phyloP scores from a whole-genome alignment of 2,888 invertebrate genomes.

The Dorcus parallelipipedus region DNA sequence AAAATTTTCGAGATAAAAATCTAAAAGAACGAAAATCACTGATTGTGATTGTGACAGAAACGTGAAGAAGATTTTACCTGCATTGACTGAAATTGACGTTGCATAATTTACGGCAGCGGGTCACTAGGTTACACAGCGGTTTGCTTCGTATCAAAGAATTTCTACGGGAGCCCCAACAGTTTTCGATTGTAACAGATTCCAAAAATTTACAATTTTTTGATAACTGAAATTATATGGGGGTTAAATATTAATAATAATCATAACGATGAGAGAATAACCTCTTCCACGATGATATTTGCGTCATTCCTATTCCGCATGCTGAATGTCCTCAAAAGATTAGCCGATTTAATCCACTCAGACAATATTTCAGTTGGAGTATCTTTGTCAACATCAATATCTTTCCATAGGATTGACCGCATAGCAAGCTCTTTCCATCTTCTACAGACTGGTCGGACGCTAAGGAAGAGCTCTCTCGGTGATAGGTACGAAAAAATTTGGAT shows the following conservation, averaged over 20 bases:
- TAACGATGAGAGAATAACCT: too few species aligned
- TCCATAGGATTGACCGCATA: slow-evolving; percentile 19
- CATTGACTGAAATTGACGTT: too few species aligned
- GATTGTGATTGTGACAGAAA: too few species aligned
- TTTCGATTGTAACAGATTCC: slow-evolving; percentile 19
- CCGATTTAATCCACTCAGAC: slow-evolving; percentile 18
- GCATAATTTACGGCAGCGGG: slow-evolving; percentile 16
- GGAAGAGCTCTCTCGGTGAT: slow-evolving; percentile 17
- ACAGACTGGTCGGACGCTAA: slow-evolving; percentile 19
- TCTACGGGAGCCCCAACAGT: slow-evolving; percentile 20
- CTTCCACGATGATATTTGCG: not conserved
- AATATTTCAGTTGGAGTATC: slow-evolving; percentile 14
- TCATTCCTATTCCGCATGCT: slow-evolving; percentile 16
- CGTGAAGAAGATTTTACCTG: too few species aligned
- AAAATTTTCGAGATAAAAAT: too few species aligned
- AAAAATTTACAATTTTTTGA: slow-evolving; percentile 16
- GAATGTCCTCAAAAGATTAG: slow-evolving; percentile 16
- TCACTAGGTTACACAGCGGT: slow-evolving; percentile 18
- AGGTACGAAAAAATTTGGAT: slow-evolving; percentile 19
- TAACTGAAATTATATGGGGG: too few species aligned
- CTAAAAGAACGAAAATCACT: too few species aligned
- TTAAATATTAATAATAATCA: too few species aligned
- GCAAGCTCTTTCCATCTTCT: slow-evolving; percentile 18
- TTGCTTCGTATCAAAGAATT: slow-evolving; percentile 17
- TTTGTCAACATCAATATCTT: slow-evolving; percentile 13